These are phyloP conservation scores for Sinosuthora webbiana DNA, from an alignment of 2,113 vertebrate species.

Conservation along the genomic window DNA sequence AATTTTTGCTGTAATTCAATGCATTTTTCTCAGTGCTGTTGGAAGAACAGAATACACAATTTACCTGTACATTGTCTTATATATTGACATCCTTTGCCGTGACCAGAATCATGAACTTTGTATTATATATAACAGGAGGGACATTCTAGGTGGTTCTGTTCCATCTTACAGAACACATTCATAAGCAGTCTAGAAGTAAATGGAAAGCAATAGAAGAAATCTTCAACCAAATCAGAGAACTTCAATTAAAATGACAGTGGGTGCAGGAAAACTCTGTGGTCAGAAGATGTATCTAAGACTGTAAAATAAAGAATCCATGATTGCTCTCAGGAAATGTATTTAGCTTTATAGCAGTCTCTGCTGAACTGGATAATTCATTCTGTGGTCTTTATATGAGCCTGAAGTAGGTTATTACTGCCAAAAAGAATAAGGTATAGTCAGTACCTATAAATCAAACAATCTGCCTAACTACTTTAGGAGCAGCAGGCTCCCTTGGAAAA, in stretches of 20 bases:
- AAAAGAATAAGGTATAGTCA: slow-evolving; percentile 4
- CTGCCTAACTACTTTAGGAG: slow-evolving; percentile 26
- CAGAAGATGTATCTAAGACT: neutral
- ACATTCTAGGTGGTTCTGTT: neutral
- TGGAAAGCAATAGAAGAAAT: neutral
- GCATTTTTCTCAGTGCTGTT: neutral
- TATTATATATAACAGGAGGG: neutral
- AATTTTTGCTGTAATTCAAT: neutral
- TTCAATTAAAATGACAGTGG: neutral
- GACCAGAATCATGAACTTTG: neutral
- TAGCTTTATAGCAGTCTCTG: neutral
- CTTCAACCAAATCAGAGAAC: neutral
- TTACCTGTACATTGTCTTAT: neutral
- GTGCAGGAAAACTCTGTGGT: neutral
- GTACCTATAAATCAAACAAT: slow-evolving; percentile 15
- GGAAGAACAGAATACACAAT: neutral
- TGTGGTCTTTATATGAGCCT: neutral
- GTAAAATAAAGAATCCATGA: neutral
- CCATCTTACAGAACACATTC: neutral
- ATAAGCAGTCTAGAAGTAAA: neutral
- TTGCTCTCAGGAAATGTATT: neutral
- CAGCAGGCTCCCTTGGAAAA: neutral
- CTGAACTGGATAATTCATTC: slow-evolving; percentile 1
- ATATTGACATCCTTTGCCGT: neutral
- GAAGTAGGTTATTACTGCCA: neutral